These are phyloP conservation scores for Ceyx melanurus DNA, from an alignment of 2,113 vertebrate species.

Conservation along the genomic window DNA sequence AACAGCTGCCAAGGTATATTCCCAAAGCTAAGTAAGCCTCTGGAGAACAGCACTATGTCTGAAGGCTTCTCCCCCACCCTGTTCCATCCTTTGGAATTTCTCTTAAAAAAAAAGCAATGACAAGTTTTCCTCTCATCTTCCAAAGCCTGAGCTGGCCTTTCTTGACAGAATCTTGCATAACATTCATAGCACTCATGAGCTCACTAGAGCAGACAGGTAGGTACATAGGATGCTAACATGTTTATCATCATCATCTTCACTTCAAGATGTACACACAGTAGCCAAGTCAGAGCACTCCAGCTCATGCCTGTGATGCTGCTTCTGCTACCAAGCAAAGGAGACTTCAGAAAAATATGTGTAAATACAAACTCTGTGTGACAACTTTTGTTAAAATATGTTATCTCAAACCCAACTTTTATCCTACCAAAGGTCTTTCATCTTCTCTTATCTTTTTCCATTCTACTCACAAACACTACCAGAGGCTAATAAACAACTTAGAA, in stretches of 20 bases:
- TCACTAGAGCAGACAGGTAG: neutral
- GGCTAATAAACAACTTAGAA: neutral
- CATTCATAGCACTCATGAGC: neutral
- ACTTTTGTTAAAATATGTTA: neutral
- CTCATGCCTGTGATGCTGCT: neutral
- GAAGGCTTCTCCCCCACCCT: neutral
- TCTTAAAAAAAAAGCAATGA: neutral
- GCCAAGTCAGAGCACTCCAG: neutral
- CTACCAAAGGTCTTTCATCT: neutral
- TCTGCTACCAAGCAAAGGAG: neutral
- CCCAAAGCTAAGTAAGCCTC: neutral
- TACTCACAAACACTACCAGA: neutral
- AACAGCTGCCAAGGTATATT: neutral
- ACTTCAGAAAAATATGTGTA: neutral
- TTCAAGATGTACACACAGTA: neutral
- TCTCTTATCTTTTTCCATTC: neutral
- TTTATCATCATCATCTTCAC: neutral
- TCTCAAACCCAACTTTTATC: neutral
- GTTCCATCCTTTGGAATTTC: neutral
- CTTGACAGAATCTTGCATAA: neutral
- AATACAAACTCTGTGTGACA: neutral
- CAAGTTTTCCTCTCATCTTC: neutral
- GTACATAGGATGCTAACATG: neutral
- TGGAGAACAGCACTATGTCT: neutral
- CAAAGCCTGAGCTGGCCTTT: neutral